Conservation (phyloP, 1,140 invertebrate genomes). For the Penaeus japonicus region DNA sequence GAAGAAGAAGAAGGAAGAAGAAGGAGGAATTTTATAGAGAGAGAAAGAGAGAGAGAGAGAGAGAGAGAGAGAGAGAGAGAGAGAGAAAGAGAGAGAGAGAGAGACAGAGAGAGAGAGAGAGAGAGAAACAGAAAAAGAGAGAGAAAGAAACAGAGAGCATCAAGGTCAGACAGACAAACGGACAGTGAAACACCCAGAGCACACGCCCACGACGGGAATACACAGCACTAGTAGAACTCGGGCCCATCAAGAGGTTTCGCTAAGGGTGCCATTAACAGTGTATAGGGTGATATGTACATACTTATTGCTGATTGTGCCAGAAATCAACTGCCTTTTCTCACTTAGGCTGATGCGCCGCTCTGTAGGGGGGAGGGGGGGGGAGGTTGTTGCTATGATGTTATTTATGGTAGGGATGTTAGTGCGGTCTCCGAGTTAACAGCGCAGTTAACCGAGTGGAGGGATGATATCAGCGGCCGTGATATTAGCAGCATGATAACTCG, state of each 20-base stretch:
- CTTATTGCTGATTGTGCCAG: slow-evolving; percentile 3
- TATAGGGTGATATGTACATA: slow-evolving; percentile 10
- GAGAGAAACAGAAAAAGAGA: background rate
- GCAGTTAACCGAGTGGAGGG: too few relatives aligned
- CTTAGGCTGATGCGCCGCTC: too few relatives aligned
- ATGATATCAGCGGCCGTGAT: too few relatives aligned
- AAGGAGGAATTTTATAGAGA: background rate
- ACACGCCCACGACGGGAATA: background rate
- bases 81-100: background rate
- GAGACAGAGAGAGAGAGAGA: background rate
- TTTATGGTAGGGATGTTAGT: too few relatives aligned
- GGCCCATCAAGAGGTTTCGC: background rate
- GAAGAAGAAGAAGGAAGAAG: background rate
- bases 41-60: background rate
- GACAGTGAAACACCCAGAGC: background rate
- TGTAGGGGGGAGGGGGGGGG: too few relatives aligned
- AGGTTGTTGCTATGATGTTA: too few relatives aligned
- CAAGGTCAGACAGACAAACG: background rate
- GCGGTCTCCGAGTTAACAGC: too few relatives aligned
- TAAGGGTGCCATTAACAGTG: background rate
- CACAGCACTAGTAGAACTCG: background rate
- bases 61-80: background rate
- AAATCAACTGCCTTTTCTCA: too few relatives aligned
- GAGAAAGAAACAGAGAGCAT: too few relatives aligned
- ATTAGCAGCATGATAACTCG: too few relatives aligned